Base-by-base conservation (phyloP, 2,888 invertebrate genomes). In the Amphipyra tragopoginis region DNA sequence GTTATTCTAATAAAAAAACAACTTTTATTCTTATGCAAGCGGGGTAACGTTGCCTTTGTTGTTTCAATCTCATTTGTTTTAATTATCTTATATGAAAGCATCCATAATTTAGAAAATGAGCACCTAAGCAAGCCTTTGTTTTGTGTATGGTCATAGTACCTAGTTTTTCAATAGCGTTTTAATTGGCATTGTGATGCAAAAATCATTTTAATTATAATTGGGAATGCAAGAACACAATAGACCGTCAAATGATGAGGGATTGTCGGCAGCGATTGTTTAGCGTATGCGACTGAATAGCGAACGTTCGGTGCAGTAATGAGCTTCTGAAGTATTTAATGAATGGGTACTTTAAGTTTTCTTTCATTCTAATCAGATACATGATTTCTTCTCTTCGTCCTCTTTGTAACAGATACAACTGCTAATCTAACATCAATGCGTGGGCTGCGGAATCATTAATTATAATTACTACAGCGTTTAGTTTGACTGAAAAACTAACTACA, bases 241-340 rank as follows among this genome's bases (percentile, higher is more conserved):
- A 80, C 68, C 83, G 84, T 84, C 86, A 87, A 90, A 90, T 90
- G 86, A 88, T 84, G 86, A 84, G 81, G 84, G 82, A 87, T 88
- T 84, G 86, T 82, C 81, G 80, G 75, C 84, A 60, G 65, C 77
- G 83, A 89, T 89, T 89, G 88, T 90, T 87, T 87, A 88, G 89
- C 83, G 83, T 77, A 81, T 82, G 86, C 83, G 83, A 77, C 81
- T 91, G 89, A 92, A 92, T 91, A 80, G 88, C 77, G 82, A 77
- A 80, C 87, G 83, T 89, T 89, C 82, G 86, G 83, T 75, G 81
- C 84, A 85, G 86, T 91, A 90, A 93, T 89, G 90, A 90, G 88
- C 87, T 86, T 83, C 85, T 87, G 72, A 75, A 86, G 81, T 75
- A 64, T 83, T 83, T 89, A 91, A 91, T 91, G 88, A 89, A 77